Conservation (phyloP, 2,113 vertebrate species). For the Ochotona curzoniae region DNA sequence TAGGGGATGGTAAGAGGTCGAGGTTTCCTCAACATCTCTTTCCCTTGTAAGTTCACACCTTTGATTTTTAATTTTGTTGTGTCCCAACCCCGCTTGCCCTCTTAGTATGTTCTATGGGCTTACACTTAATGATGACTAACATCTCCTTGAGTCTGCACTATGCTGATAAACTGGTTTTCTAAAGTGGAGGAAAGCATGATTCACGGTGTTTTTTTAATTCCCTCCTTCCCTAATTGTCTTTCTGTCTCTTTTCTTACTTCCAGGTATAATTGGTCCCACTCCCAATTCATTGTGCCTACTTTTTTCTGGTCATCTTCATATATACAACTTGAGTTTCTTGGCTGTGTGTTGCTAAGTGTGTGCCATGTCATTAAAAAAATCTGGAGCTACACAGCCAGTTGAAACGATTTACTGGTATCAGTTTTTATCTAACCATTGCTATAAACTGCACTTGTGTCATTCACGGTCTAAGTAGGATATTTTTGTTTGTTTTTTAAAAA, state of each 20-base stretch:
- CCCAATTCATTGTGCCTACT: background rate
- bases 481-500: background rate
- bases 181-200: background rate
- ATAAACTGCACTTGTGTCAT: background rate
- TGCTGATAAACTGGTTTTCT: background rate
- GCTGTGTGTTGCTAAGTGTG: background rate
- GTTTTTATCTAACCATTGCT: background rate
- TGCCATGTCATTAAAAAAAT: background rate
- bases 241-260: background rate
- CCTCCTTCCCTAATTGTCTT: background rate
- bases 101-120: background rate
- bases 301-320: background rate
- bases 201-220: background rate
- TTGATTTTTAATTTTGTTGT: background rate
- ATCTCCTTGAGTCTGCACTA: background rate
- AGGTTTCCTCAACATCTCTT: constrained; percentile 18
- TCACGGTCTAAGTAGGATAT: background rate
- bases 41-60: constrained; percentile 4
- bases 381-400: background rate
- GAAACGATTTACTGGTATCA: background rate
- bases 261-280: background rate
- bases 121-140: background rate
- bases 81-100: background rate
- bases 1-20: background rate
- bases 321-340: background rate